Conservation (phyloP, 2,888 invertebrate genomes). For the Morpho helenor region DNA sequence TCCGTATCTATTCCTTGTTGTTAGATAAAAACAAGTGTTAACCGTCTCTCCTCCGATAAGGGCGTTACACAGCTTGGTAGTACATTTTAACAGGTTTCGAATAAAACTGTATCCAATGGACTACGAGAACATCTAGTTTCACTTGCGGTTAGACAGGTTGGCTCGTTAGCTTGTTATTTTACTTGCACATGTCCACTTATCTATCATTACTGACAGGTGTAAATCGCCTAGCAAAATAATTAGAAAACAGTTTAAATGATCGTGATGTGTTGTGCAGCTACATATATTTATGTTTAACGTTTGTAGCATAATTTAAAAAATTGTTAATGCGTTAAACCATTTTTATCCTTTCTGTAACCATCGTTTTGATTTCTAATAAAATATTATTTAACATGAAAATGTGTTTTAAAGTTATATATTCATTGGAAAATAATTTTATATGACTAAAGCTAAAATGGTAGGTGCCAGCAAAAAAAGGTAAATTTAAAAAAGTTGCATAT, state of each 20-base stretch:
- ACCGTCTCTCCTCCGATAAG: constrained; percentile 6
- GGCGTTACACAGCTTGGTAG: constrained; percentile 5
- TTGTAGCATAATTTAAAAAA: too few relatives aligned
- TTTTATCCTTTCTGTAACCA: too few relatives aligned
- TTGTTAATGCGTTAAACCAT: too few relatives aligned
- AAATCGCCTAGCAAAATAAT: constrained; percentile 15
- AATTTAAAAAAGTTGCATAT: too few relatives aligned
- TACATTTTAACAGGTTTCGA: constrained; percentile 18
- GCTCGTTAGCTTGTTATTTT: constrained; percentile 43
- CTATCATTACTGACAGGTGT: constrained; percentile 52
- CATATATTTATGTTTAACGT: too few relatives aligned
- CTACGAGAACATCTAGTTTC: constrained; percentile 41
- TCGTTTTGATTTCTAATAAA: too few relatives aligned
- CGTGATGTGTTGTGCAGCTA: too few relatives aligned
- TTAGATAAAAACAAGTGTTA: constrained; percentile 11
- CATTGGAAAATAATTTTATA: too few relatives aligned
- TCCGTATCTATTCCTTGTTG: constrained; percentile 17
- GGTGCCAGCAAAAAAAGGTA: too few relatives aligned
- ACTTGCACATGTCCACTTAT: constrained; percentile 47
- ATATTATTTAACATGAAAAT: too few relatives aligned
- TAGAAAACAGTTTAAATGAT: not conserved
- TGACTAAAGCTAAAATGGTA: too few relatives aligned
- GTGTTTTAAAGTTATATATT: too few relatives aligned
- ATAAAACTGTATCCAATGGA: constrained; percentile 20
- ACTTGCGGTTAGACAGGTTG: constrained; percentile 46